These are phyloP conservation scores for Trachythela sp. DNA, from an alignment of 64 coral and sea anemone genomes.

Conservation along the genomic window DNA sequence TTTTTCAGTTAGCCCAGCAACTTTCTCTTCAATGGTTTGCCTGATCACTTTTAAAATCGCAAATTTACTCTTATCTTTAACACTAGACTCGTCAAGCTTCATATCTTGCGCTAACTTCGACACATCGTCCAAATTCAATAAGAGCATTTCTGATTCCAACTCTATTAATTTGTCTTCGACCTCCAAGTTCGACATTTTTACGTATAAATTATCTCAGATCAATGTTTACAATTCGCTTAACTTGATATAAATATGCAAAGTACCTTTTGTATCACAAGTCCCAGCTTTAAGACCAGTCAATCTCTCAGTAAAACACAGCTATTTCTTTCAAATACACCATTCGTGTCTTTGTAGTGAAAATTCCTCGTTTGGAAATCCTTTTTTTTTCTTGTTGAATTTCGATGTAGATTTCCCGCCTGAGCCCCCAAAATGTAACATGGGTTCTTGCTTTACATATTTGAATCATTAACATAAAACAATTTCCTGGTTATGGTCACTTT, in stretches of 20 bases:
- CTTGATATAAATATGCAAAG: neutral
- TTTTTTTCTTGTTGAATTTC: too few relatives aligned
- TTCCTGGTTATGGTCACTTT: too few relatives aligned
- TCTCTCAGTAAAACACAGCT: neutral
- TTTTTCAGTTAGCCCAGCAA: neutral
- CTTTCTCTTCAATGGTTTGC: neutral
- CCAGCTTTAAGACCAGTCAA: neutral
- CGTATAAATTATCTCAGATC: neutral
- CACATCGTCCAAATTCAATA: neutral
- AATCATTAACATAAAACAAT: too few relatives aligned
- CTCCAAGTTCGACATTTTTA: neutral
- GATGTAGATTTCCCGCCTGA: too few relatives aligned
- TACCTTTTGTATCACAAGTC: neutral
- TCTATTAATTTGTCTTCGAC: neutral
- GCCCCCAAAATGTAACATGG: too few relatives aligned
- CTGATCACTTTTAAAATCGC: neutral
- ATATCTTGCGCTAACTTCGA: neutral
- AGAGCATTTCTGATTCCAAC: neutral
- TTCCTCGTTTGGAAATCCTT: neutral
- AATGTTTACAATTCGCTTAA: neutral
- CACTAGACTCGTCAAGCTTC: neutral
- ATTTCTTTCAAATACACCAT: neutral
- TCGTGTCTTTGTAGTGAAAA: neutral
- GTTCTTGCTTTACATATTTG: too few relatives aligned
- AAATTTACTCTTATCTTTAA: slow-evolving; percentile 23